phyloP scores from a whole-genome alignment of 2,888 invertebrate genomes.

The Eupelmus urozonus region DNA sequence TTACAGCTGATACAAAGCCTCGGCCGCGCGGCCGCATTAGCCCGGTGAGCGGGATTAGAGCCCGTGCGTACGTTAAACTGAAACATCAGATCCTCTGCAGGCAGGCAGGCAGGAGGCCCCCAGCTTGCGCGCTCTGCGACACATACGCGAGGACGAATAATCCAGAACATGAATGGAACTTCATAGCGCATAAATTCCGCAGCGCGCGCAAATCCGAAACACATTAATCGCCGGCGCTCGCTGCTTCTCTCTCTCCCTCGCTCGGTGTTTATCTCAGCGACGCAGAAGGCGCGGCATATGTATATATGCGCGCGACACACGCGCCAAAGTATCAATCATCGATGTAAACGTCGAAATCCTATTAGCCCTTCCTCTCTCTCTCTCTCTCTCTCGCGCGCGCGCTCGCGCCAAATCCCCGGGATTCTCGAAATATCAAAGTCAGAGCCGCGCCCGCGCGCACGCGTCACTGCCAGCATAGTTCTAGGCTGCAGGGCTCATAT shows the following conservation, averaged over 20 bases:
- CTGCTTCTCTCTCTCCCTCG: not conserved
- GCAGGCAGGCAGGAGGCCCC: not conserved
- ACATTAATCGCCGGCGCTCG: slow-evolving; percentile 27
- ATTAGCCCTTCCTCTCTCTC: slow-evolving; percentile 29
- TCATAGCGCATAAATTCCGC: slow-evolving; percentile 17
- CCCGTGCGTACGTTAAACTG: not conserved
- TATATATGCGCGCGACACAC: not conserved
- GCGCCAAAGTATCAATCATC: slow-evolving; percentile 41
- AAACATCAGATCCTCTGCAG: no score
- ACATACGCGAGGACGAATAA: not conserved
- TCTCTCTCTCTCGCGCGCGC: not conserved
- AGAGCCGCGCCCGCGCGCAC: not conserved
- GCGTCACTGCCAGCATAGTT: not conserved
- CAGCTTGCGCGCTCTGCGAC: no score
- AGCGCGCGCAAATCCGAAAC: slow-evolving; percentile 9
- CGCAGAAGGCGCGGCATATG: not conserved
- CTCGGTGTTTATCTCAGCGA: not conserved
- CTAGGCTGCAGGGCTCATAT: slow-evolving; percentile 14
- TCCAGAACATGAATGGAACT: not conserved
- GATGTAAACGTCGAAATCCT: slow-evolving; percentile 48
- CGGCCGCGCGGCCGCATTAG: not conserved
- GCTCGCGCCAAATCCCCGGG: slow-evolving; percentile 28
- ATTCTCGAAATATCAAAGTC: slow-evolving; percentile 49
- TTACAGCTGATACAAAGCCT: no score
- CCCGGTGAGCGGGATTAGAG: not conserved